A percentile compares a stretch with the other conserved stretches of the same genome.
Conservation (phyloP, 2,888 invertebrate species). For the Campaea margaritaria region DNA sequence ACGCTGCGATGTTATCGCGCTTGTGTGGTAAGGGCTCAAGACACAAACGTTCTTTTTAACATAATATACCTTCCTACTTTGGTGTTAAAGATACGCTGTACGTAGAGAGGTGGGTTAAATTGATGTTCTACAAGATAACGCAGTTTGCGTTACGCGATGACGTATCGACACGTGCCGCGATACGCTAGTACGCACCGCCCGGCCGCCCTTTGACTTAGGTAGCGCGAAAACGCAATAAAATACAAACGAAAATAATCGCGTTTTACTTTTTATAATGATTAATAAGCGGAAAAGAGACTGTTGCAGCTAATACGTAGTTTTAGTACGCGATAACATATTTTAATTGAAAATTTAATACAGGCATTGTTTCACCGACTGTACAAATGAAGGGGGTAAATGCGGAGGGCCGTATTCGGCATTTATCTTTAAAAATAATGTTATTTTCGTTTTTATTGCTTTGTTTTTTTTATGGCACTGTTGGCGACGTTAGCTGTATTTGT, state of each 20-base stretch:
- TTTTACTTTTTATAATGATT: slow-evolving; percentile 27
- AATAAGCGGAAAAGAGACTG: slow-evolving; percentile 27
- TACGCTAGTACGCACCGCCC: slow-evolving; percentile 1
- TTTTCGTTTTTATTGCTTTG: slow-evolving; percentile 47
- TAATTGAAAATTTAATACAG: slow-evolving; percentile 15
- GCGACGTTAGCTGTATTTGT: neutral
- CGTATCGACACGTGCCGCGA: neutral
- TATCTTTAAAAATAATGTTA: slow-evolving; percentile 48
- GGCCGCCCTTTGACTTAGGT: slow-evolving; percentile 17
- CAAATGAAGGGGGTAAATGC: slow-evolving; percentile 45
- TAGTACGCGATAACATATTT: slow-evolving; percentile 17
- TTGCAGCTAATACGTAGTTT: slow-evolving; percentile 31
- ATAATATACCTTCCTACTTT: too few species aligned
- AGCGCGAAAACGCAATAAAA: slow-evolving; percentile 33
- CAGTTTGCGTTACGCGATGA: neutral
- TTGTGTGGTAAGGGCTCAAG: too few species aligned
- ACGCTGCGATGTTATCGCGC: too few species aligned
- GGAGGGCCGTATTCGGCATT: slow-evolving; percentile 60
- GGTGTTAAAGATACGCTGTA: too few species aligned
- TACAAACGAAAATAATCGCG: slow-evolving; percentile 24
- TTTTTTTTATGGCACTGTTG: slow-evolving; percentile 38
- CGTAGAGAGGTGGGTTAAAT: too few species aligned
- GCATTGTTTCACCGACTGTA: slow-evolving; percentile 57
- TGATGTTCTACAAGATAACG: too few species aligned
- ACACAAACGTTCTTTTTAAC: too few species aligned